Percentiles rank a stretch among this genome's conserved stretches.
These are phyloP conservation scores for Dryas iulia DNA, from an alignment of 1,140 invertebrate genomes.

Conservation along the genomic window DNA sequence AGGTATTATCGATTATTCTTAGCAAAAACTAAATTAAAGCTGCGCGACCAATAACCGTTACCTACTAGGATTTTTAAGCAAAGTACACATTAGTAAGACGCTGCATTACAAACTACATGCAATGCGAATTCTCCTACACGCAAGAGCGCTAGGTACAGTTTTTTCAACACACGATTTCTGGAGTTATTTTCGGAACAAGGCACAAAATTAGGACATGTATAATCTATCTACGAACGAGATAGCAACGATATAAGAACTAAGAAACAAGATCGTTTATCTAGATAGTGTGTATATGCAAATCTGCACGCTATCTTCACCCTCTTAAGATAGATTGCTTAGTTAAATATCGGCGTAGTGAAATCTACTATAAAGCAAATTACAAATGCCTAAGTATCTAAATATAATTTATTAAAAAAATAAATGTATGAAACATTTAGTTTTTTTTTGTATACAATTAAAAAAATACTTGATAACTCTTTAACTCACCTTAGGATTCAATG, in stretches of 20 bases:
- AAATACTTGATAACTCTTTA: slow-evolving; percentile 46
- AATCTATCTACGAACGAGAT: slow-evolving; percentile 35
- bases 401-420: no score
- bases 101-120: slow-evolving; percentile 18
- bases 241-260: slow-evolving; percentile 29
- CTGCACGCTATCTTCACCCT: slow-evolving; percentile 1
- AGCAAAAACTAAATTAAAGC: slow-evolving; percentile 11
- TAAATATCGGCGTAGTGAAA: not conserved
- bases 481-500: slow-evolving; percentile 82
- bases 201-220: slow-evolving; percentile 39
- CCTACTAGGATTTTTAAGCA: slow-evolving; percentile 11
- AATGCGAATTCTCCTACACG: slow-evolving; percentile 26
- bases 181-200: slow-evolving; percentile 36
- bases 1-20: slow-evolving; percentile 17
- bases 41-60: slow-evolving; percentile 1
- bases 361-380: not conserved
- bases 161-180: slow-evolving; percentile 32
- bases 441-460: not conserved
- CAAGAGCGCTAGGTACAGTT: slow-evolving; percentile 31
- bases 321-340: slow-evolving; percentile 2
- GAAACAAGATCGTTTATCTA: slow-evolving; percentile 33
- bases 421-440: not conserved
- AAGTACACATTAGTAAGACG: slow-evolving; percentile 2
- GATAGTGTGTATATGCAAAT: slow-evolving; percentile 13
- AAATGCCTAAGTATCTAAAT: no score